Evolutionary conservation across 2,888 invertebrate genomes (phyloP).

Genomic region (Drosophila neonasuta): DNA sequence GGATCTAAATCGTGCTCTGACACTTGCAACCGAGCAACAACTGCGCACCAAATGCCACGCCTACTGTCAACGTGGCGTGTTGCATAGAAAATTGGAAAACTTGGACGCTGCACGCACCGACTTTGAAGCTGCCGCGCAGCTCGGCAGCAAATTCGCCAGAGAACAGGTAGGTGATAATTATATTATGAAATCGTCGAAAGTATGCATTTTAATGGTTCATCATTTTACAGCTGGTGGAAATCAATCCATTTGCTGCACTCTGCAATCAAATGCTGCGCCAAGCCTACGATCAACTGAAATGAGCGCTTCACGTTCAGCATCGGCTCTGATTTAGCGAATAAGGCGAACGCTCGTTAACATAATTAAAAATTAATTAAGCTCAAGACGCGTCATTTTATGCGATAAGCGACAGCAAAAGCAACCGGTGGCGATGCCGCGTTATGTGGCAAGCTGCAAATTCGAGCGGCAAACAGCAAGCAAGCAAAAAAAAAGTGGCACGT

Average conservation of each 20-base stretch:
- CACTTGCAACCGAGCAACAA: constrained; percentile 84
- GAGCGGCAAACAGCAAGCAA: constrained; percentile 16
- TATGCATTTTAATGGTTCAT: neutral
- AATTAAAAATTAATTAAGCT: constrained; percentile 74
- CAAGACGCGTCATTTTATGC: constrained; percentile 59
- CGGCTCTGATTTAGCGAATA: constrained; percentile 59
- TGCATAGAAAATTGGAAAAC: constrained; percentile 87
- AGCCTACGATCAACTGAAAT: constrained; percentile 85
- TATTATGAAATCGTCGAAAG: neutral
- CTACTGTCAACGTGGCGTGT: constrained; percentile 91
- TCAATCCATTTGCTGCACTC: constrained; percentile 97
- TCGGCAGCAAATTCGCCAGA: constrained; percentile 94
- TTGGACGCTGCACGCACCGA: constrained; percentile 88
- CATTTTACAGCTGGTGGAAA: constrained; percentile 86
- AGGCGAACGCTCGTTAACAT: constrained; percentile 58
- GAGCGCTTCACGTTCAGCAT: constrained; percentile 2
- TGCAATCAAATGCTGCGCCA: constrained; percentile 96
- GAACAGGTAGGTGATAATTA: constrained; percentile 84
- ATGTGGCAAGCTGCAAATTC: constrained; percentile 69
- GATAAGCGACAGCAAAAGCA: constrained; percentile 50
- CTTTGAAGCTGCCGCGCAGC: constrained; percentile 89
- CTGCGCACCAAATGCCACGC: constrained; percentile 88
- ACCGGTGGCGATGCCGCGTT: constrained; percentile 38
- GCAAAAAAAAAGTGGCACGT: constrained; percentile 65
- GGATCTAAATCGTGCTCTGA: constrained; percentile 89